Base-by-base conservation (phyloP, 2,888 invertebrate genomes). In the Diarsia rubi region DNA sequence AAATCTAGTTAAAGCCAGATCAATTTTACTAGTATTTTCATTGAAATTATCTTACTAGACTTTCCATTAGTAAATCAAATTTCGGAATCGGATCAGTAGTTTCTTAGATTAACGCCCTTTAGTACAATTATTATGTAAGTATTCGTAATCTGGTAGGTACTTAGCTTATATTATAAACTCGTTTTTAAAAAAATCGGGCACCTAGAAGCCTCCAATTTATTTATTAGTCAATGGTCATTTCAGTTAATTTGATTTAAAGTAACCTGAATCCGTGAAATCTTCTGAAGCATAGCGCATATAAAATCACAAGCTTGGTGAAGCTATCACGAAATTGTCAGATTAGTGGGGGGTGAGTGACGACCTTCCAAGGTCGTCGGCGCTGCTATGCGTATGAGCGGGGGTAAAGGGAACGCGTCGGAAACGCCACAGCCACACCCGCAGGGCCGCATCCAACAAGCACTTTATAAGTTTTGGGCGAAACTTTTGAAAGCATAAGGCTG, bases 331-430 rank as follows among this genome's bases (percentile, higher is more conserved):
- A 85, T 84, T 78, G 81, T 79, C 72, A 84, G 86, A 88, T 86
- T 88, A 84, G 69, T 86, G 66, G 83, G 82, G 84, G 86, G 85
- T 86, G 88, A 82, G 81, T 79, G 78, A 70, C 89, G 93, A 93
- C 95, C 95, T 95, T 92, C 90, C 91, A 92, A 93, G 94, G 94
- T 93, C 92, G 91, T 88, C 90, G 90, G 87, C 90, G 90, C 87
- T 89, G 85, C 85, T 88, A 73, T 85, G 82, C 81, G 88, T 86
- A 87, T 76, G 84, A 42, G 59, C 82, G 85, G 81, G 86, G 85
- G 85, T 84, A 86, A 88, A 90, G 81, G 83, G 84, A 86, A 88
- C 85, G 82, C 83, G 81, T 81, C 82, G 67, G 72, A 83, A 76
- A 83, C 73, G 64, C 78, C 76, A 84, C 81, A 57, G 62, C 67